Base-by-base conservation (phyloP, 1,140 invertebrate species). In the Lepidurus couesii region DNA sequence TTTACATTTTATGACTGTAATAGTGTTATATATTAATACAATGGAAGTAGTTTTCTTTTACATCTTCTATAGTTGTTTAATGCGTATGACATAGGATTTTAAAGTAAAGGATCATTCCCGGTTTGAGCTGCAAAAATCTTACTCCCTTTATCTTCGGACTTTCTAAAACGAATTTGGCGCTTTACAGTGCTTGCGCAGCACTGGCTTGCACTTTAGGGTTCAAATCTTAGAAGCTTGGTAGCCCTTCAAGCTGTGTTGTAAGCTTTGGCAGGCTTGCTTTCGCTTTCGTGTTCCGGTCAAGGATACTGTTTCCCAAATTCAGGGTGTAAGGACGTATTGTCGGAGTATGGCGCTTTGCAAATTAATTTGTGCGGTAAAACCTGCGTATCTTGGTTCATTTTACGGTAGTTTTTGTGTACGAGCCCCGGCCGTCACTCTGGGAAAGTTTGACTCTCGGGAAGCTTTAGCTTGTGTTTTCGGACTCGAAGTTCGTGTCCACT, bases 341-440 rank as follows among this genome's bases (percentile, higher is more conserved):
- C 21, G n/a, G 13, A 65, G 53, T 65, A 65, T 65, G 53, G 53
- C 53, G 53, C 21, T 65, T 21, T 65, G 21, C 21, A 65, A 65
- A 65, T 65, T 65, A 65, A 65, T 65, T 65, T 13, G 53, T 65
- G 53, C 53, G 53, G 53, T 65, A 65, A 65, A 65, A 65, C 53
- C 53, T 21, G n/a, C n/a, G 8, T 65, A 65, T 65, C 53, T 65
- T 16, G 21, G 16, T 21, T 16, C 53, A 65, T 21, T 65, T 65
- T 7, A 65, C 53, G 53, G n/a, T 7, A 65, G 53, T 16, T 65
- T 65, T 9, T 65, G 53, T 16, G 53, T 21, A 13, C 53, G 13
- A 65, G 21, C 53, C 53, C 21, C 53, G 53, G 53, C 53, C 7
- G 13, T 65, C 53, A 65, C 9, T 65, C 53, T n/a, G n/a, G n/a